A percentile compares a stretch with the other conserved stretches of the same genome.
Evolutionary conservation across 2,888 invertebrate genomes (phyloP).

Genomic region (Fissipunctia ypsillon): DNA sequence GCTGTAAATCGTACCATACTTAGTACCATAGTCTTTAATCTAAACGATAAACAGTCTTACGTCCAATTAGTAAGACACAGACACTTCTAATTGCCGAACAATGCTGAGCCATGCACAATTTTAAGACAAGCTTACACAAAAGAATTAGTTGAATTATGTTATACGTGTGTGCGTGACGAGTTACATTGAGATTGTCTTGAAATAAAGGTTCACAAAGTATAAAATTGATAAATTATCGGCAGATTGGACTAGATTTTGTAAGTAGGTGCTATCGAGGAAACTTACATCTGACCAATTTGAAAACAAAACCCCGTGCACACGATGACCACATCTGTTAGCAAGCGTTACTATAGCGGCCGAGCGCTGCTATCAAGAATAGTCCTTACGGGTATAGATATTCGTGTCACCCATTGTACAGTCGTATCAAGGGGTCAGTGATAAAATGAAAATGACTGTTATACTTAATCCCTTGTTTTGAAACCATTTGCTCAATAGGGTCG

Average conservation of each 20-base stretch:
- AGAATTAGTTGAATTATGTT: constrained; percentile 54
- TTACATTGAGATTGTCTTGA: constrained; percentile 19
- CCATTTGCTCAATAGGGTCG: too few species aligned
- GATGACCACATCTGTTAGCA: too few species aligned
- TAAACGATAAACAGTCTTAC: constrained; percentile 61
- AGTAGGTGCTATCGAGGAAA: too few species aligned
- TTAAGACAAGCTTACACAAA: constrained; percentile 56
- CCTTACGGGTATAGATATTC: too few species aligned
- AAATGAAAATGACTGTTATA: not conserved
- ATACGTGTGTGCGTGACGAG: constrained; percentile 49
- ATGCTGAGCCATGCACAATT: constrained; percentile 64
- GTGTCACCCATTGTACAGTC: too few species aligned
- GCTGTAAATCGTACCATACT: constrained; percentile 53
- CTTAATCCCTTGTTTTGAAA: not conserved
- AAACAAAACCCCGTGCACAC: too few species aligned
- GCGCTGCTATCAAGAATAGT: too few species aligned
- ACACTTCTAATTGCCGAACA: constrained; percentile 56
- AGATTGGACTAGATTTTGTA: constrained; percentile 4
- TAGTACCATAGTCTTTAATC: constrained; percentile 58
- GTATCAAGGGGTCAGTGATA: not conserved
- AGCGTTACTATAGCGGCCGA: too few species aligned
- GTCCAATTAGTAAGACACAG: constrained; percentile 61
- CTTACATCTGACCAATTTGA: too few species aligned
- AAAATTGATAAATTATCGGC: constrained; percentile 5
- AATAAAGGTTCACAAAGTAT: constrained; percentile 2